Percentiles rank a stretch among this genome's conserved stretches.
Evolutionary conservation across 2,888 invertebrate species (phyloP).

Genomic region (Drosophila mettleri): DNA sequence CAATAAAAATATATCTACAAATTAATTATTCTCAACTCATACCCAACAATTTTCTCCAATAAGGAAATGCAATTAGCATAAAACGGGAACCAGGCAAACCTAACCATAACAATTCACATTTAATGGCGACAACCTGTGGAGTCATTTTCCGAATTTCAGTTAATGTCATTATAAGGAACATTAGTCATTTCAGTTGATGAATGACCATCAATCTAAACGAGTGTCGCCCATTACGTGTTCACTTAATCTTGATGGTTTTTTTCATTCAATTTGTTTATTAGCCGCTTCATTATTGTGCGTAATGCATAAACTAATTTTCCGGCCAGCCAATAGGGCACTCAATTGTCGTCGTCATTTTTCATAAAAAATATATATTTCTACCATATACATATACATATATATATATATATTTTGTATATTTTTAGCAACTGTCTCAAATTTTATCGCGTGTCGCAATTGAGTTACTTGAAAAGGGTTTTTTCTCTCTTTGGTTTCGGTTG

Average conservation of each 20-base stretch:
- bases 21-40: too few species aligned
- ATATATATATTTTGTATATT: slow-evolving; percentile 1
- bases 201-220: slow-evolving; percentile 11
- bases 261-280: slow-evolving; percentile 38
- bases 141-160: not conserved
- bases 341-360: slow-evolving; percentile 50
- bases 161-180: not conserved
- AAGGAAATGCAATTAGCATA: not conserved
- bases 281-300: slow-evolving; percentile 38
- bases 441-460: slow-evolving; percentile 54
- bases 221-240: slow-evolving; percentile 12
- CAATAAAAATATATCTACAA: too few species aligned
- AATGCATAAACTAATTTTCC: slow-evolving; percentile 41
- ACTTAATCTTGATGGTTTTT: slow-evolving; percentile 39
- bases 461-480: slow-evolving; percentile 20
- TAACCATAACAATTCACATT: not conserved
- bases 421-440: slow-evolving; percentile 29
- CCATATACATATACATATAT: not conserved
- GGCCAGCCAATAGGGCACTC: slow-evolving; percentile 43
- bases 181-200: slow-evolving; percentile 3
- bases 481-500: slow-evolving; percentile 32
- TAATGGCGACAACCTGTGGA: slow-evolving; percentile 5
- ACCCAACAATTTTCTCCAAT: not conserved
- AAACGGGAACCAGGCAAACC: not conserved
- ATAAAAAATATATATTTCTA: slow-evolving; percentile 11